These are phyloP conservation scores for Hybognathus amarus DNA, from an alignment of 2,797 vertebrate genomes.

Conservation along the genomic window DNA sequence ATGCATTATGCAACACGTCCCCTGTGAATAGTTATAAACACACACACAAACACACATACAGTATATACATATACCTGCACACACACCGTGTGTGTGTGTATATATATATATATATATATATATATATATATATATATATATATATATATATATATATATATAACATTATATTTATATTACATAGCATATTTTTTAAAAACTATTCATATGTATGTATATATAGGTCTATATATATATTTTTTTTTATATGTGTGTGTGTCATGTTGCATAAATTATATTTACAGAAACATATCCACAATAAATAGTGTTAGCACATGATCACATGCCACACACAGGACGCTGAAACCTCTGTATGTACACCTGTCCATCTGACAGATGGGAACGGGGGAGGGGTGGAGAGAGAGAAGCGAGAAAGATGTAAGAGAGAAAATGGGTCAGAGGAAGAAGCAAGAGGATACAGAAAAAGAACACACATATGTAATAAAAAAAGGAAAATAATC, in stretches of 20 bases:
- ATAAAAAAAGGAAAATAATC: slow-evolving; percentile 21
- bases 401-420: not conserved
- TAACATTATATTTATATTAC: too few species aligned
- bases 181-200: too few species aligned
- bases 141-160: too few species aligned
- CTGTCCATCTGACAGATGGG: slow-evolving; percentile 53
- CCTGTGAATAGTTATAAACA: slow-evolving; percentile 5
- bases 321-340: slow-evolving; percentile 6
- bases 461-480: slow-evolving; percentile 8
- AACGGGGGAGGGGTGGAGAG: slow-evolving; percentile 44
- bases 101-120: too few species aligned
- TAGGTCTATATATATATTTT: not conserved
- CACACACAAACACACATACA: not conserved
- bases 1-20: slow-evolving; percentile 49
- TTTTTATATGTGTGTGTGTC: not conserved
- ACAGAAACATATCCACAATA: slow-evolving; percentile 29
- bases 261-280: not conserved
- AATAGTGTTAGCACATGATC: slow-evolving; percentile 6
- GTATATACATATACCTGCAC: not conserved
- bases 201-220: not conserved
- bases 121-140: too few species aligned
- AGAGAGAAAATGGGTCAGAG: slow-evolving; percentile 27
- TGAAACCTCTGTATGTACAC: slow-evolving; percentile 40
- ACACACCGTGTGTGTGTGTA: too few species aligned
- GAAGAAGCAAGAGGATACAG: slow-evolving; percentile 31